Conservation (phyloP, 2,113 vertebrate genomes). For the Gnathonemus echidnorhynchus region DNA sequence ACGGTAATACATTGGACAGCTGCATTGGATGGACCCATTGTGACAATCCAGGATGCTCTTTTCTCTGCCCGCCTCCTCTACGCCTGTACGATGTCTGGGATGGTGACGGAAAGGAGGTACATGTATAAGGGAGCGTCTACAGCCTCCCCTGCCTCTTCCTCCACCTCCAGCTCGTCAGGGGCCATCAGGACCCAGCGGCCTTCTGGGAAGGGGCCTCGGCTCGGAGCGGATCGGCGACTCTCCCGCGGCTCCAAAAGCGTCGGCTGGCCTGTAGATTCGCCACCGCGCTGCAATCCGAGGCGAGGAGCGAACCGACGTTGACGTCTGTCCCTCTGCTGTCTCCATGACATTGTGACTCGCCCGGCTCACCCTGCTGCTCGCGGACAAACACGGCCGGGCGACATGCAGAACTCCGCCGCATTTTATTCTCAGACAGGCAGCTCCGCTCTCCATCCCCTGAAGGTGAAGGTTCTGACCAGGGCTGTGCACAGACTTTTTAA, state of each 20-base stretch:
- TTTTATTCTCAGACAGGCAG: slow-evolving; percentile 45
- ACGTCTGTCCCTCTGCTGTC: slow-evolving; percentile 35
- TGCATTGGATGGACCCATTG: neutral
- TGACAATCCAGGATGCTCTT: neutral
- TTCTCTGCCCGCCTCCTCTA: neutral
- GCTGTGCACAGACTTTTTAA: neutral
- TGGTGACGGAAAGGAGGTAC: neutral
- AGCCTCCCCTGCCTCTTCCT: neutral
- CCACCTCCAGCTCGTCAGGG: neutral
- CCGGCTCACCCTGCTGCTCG: slow-evolving; percentile 37
- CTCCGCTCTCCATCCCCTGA: slow-evolving; percentile 48
- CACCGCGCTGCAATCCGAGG: slow-evolving; percentile 25
- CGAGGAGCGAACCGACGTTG: slow-evolving; percentile 12
- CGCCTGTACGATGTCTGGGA: neutral
- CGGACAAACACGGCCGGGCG: slow-evolving; percentile 27
- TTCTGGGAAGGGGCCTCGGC: neutral
- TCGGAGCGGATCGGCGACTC: neutral
- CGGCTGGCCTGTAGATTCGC: slow-evolving; percentile 16
- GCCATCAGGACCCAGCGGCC: neutral
- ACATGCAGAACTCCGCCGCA: slow-evolving; percentile 48
- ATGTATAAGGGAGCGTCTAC: neutral
- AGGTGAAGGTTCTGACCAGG: neutral
- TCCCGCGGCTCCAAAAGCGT: neutral
- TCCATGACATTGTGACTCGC: slow-evolving; percentile 42
- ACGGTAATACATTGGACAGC: neutral